A percentile compares a stretch with the other conserved stretches of the same genome.
Conservation (phyloP, 2,888 invertebrate genomes). For the Salticus scenicus region DNA sequence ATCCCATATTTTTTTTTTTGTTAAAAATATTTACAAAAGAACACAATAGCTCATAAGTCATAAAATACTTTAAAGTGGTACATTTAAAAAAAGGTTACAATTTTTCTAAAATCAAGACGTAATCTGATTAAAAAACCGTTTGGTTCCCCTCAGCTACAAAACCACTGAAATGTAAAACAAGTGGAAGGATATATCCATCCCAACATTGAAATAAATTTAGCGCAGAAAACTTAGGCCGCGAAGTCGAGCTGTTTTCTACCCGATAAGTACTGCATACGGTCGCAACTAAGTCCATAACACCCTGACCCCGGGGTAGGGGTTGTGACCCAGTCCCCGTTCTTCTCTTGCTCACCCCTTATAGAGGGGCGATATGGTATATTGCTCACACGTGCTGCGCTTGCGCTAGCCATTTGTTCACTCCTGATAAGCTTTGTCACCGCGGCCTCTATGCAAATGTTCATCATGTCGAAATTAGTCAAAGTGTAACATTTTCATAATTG, state of each 20-base stretch:
- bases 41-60: too few relatives aligned
- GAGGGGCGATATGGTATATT: constrained; percentile 5
- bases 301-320: constrained; percentile 37
- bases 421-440: constrained; percentile 38
- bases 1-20: too few relatives aligned
- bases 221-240: constrained; percentile 4
- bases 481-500: constrained; percentile 68
- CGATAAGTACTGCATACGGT: constrained; percentile 21
- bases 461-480: constrained; percentile 58
- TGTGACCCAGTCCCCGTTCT: not conserved
- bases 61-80: too few relatives aligned
- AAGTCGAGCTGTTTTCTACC: constrained; percentile 14
- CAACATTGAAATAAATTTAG: constrained; percentile 1
- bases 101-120: too few relatives aligned
- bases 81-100: too few relatives aligned
- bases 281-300: constrained; percentile 44
- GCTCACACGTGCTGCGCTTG: constrained; percentile 34
- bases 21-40: too few relatives aligned
- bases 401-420: constrained; percentile 58
- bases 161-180: not conserved
- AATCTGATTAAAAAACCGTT: too few relatives aligned
- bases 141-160: too few relatives aligned
- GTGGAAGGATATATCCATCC: not conserved
- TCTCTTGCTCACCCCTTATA: not conserved
- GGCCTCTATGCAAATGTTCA: constrained; percentile 50